phyloP scores from a whole-genome alignment of 1,140 invertebrate species.

The Camponotus vicinus region DNA sequence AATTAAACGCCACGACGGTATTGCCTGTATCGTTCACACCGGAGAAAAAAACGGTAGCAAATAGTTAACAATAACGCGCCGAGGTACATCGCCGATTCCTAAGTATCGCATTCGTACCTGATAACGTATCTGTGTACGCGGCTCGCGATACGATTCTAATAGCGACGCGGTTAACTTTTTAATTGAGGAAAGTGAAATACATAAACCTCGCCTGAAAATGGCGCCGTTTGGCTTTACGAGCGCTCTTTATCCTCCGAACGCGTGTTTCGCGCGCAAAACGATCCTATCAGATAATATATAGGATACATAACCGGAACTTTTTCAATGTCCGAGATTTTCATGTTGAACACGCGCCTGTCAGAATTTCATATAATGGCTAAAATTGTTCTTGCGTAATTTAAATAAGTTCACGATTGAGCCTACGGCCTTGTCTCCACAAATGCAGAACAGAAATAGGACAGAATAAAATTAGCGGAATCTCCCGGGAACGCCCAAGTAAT shows the following conservation, averaged over 20 bases:
- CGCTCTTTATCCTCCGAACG: constrained; percentile 5
- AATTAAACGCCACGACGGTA: constrained; percentile 76
- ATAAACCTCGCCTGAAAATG: constrained; percentile 65
- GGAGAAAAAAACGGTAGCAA: constrained; percentile 20
- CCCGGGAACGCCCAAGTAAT: constrained; percentile 82
- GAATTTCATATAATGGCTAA: background rate
- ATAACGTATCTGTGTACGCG: constrained; percentile 22
- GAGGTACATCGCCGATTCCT: constrained; percentile 34
- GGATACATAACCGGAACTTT: background rate
- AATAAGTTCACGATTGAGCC: constrained; percentile 21
- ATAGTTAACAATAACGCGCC: constrained; percentile 49
- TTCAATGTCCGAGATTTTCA: background rate
- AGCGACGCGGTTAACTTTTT: constrained; percentile 54
- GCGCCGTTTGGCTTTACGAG: constrained; percentile 55
- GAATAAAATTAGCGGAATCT: constrained; percentile 82
- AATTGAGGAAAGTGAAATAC: constrained; percentile 66
- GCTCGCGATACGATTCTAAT: constrained; percentile 53
- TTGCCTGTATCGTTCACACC: constrained; percentile 26
- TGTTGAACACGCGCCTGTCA: background rate
- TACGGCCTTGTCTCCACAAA: background rate
- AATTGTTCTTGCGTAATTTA: constrained; percentile 34
- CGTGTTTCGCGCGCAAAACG: background rate
- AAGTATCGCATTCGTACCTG: constrained; percentile 35
- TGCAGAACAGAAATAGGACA: constrained; percentile 75
- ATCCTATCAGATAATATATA: background rate